Base-by-base conservation (phyloP, 2,888 invertebrate genomes). In the Morpho helenor region DNA sequence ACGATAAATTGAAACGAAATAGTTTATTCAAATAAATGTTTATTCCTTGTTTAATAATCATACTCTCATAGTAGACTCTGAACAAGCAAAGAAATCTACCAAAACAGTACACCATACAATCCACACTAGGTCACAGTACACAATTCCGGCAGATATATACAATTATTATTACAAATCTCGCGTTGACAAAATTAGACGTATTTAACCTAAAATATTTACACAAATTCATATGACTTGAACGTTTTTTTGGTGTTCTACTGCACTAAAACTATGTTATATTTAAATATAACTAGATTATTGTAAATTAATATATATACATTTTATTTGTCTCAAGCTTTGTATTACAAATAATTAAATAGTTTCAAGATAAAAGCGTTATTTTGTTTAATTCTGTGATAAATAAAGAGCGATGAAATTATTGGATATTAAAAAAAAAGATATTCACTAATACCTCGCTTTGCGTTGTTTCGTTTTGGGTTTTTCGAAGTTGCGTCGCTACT, bases 151-250 rank as follows among this genome's bases (percentile, higher is more conserved):
- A 61, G 51, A 62, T 57, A 55, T 42, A 52, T 46, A 41, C 7
- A 45, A 44, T 48, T 56, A 59, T 51, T 47, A 48, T 55, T 65
- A 65, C 57, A 61, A 66, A 65, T 65, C 66, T 64, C 67, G 60
- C 53, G 31, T 60, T 48, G 54, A 50, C 52, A 57, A 52, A 60
- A 56, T 59, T 56, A 57, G 53, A 57, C 64, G 61, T 62, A 59
- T 64, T 31, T 4, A 58, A 58, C 59, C 65, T 65, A 66, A 46
- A 56, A 60, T 66, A 68, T 66, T 62, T 66, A 67, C 66, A 67
- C 51, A 53, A 61, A 60, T 53, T 48, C 53, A 51, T 51, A 57
- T 59, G 58, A 63, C 62, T 63, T 49, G 51, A 67, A 63, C 54
- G 55, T 54, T 59, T 57, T 66, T 68, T 66, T 67, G 67, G 65